Evolutionary conservation across 2,797 vertebrate species (phyloP).

Genomic region (Galago senegalensis): DNA sequence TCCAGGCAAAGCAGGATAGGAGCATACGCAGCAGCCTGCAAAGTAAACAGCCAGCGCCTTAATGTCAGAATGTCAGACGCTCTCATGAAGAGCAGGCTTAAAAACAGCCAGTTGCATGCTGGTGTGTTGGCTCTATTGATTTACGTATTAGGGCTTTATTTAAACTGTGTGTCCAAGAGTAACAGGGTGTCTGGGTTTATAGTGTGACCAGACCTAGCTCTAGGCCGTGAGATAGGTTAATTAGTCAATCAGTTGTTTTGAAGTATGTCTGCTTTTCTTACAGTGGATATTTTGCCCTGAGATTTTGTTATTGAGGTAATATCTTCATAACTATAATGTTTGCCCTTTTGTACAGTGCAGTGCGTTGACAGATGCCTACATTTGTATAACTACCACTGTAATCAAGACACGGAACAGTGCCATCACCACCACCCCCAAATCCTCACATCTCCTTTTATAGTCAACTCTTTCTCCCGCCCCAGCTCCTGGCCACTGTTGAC

Average conservation of each 20-base stretch:
- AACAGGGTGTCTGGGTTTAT: background rate
- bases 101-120: background rate
- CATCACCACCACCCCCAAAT: background rate
- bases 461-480: background rate
- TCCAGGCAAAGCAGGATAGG: background rate
- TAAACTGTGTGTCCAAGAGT: background rate
- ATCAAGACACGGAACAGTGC: background rate
- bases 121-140: background rate
- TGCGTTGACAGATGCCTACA: background rate
- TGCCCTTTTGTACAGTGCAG: background rate
- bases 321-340: constrained; percentile 34
- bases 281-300: constrained; percentile 11
- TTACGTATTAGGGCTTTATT: background rate
- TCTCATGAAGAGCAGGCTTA: background rate
- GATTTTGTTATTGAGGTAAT: constrained; percentile 45
- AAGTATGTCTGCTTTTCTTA: constrained; percentile 49
- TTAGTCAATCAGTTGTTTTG: constrained; percentile 17
- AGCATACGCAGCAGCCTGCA: background rate
- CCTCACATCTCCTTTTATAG: background rate
- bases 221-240: background rate
- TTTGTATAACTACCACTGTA: background rate
- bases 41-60: background rate
- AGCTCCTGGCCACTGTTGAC: background rate
- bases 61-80: background rate
- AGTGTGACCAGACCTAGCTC: background rate